Percentiles rank a stretch among this genome's conserved stretches.
Conservation (phyloP, 2,797 vertebrate genomes). For the Coregonus sp. region DNA sequence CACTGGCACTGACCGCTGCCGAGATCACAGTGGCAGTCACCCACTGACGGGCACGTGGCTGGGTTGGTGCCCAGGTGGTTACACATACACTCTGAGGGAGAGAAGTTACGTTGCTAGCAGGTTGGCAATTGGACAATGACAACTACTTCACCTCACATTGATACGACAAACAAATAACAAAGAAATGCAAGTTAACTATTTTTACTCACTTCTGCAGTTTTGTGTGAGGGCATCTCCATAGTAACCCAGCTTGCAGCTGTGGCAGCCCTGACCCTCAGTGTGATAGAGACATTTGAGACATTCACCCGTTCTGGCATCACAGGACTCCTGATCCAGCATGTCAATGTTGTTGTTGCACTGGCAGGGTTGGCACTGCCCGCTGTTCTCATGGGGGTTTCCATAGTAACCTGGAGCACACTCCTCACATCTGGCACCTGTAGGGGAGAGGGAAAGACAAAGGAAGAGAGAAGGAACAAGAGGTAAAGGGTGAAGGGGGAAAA, state of each 20-base stretch:
- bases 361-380: constrained; percentile 84
- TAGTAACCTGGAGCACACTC: constrained; percentile 90
- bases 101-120: constrained; percentile 2
- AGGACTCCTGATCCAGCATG: constrained; percentile 83
- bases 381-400: constrained; percentile 81
- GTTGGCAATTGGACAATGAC: not conserved
- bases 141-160: not conserved
- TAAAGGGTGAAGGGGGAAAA: not conserved
- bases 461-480: not conserved
- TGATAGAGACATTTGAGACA: constrained; percentile 90
- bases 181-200: not conserved
- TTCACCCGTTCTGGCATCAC: constrained; percentile 78
- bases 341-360: constrained; percentile 94
- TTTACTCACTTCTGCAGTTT: constrained; percentile 88
- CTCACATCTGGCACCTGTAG: constrained; percentile 87
- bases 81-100: constrained; percentile 88
- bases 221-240: constrained; percentile 87
- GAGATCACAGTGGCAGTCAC: constrained; percentile 84
- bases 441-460: constrained; percentile 3
- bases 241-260: constrained; percentile 84
- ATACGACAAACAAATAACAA: not conserved
- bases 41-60: constrained; percentile 74
- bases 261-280: constrained; percentile 84
- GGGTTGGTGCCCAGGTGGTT: constrained; percentile 82
- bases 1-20: constrained; percentile 88